Conservation (phyloP, 2,888 invertebrate species). For the Malacosoma neustria region DNA sequence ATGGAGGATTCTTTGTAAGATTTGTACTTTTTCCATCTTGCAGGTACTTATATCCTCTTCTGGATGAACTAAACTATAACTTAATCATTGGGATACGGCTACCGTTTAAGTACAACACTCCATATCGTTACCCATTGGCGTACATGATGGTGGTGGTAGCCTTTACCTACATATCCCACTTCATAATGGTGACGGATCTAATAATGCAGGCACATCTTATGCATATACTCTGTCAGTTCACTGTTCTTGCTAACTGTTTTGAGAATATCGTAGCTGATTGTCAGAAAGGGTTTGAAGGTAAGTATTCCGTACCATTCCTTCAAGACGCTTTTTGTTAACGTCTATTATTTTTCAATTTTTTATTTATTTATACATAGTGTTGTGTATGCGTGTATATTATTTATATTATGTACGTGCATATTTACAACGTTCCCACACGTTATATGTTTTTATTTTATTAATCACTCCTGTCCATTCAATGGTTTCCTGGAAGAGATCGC, state of each 20-base stretch:
- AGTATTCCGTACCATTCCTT: too few species aligned
- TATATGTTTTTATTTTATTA: too few species aligned
- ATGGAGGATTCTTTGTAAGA: too few species aligned
- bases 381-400: too few species aligned
- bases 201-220: conserved; percentile 47
- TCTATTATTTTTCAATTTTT: too few species aligned
- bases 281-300: conserved; percentile 25
- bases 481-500: too few species aligned
- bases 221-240: conserved; percentile 48
- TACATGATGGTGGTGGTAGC: conserved; percentile 31
- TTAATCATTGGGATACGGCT: conserved; percentile 35
- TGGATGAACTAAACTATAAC: conserved; percentile 55
- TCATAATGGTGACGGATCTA: conserved; percentile 50
- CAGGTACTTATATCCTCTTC: conserved; percentile 46
- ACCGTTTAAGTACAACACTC: conserved; percentile 34
- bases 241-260: conserved; percentile 45
- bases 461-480: too few species aligned
- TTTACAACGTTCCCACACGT: too few species aligned
- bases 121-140: conserved; percentile 25
- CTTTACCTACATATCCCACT: conserved; percentile 38
- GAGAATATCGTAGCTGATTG: conserved; percentile 41
- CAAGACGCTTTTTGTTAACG: too few species aligned
- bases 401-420: too few species aligned
- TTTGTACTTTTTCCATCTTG: too few species aligned
- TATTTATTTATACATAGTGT: too few species aligned